A percentile compares a stretch with the other conserved stretches of the same genome.
phyloP scores from a whole-genome alignment of 2,797 vertebrate species.

The Coregonus sp. region DNA sequence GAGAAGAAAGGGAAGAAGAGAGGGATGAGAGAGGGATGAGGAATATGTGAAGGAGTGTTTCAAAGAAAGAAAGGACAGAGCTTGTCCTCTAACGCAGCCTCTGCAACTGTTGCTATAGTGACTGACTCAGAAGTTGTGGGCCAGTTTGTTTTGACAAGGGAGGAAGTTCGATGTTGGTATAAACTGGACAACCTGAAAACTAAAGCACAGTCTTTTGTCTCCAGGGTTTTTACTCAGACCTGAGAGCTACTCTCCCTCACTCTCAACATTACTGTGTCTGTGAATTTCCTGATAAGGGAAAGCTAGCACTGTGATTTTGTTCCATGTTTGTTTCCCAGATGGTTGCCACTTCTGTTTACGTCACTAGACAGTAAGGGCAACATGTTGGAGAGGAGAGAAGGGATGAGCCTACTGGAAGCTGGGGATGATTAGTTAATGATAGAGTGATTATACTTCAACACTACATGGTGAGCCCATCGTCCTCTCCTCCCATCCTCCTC shows the following conservation, averaged over 20 bases:
- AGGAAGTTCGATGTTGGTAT: constrained; percentile 15
- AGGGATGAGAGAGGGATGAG: background rate
- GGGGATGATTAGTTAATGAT: too few relatives aligned
- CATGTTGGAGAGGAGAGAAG: too few relatives aligned
- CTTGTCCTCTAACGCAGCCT: constrained; percentile 44
- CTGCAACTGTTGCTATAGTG: constrained; percentile 74
- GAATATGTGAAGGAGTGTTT: background rate
- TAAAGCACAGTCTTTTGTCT: constrained; percentile 42
- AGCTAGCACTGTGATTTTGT: too few relatives aligned
- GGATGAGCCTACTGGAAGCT: too few relatives aligned
- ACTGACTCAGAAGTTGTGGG: constrained; percentile 56
- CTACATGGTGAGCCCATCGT: too few relatives aligned
- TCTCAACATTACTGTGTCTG: background rate
- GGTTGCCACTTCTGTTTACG: too few relatives aligned
- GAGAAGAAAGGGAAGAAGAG: constrained; percentile 1
- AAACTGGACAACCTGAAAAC: constrained; percentile 5
- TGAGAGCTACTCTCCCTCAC: background rate
- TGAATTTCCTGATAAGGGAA: background rate
- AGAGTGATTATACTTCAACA: too few relatives aligned
- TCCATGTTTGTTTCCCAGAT: too few relatives aligned
- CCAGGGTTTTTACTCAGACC: background rate
- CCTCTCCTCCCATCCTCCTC: too few relatives aligned
- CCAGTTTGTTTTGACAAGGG: constrained; percentile 52
- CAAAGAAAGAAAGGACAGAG: background rate
- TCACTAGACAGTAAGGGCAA: too few relatives aligned